Conservation (phyloP, 2,888 invertebrate species). For the Polydrusus pterygomalis region DNA sequence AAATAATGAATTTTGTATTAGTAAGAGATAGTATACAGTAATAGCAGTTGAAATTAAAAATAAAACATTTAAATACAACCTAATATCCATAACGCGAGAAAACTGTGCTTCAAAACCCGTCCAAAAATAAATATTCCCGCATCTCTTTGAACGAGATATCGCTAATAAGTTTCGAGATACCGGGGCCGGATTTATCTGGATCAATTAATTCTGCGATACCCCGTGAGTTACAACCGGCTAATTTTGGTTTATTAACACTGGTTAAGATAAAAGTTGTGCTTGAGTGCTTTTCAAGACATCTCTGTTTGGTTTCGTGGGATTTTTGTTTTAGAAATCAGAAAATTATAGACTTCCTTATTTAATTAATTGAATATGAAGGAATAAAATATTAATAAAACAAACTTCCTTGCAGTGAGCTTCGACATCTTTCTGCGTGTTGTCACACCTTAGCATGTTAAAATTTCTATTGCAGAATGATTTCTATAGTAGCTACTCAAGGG, state of each 20-base stretch:
- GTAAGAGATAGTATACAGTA: no score
- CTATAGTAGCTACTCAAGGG: no score
- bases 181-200: slow-evolving; percentile 65
- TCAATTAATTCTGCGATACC: slow-evolving; percentile 68
- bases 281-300: slow-evolving; percentile 51
- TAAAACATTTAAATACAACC: no score
- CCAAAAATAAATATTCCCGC: slow-evolving; percentile 33
- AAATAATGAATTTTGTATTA: no score
- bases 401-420: no score
- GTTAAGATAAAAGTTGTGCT: slow-evolving; percentile 48
- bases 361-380: background rate
- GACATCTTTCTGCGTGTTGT: no score
- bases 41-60: no score
- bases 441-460: no score
- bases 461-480: no score
- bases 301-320: slow-evolving; percentile 21
- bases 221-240: slow-evolving; percentile 63
- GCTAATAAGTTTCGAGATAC: slow-evolving; percentile 68
- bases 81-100: background rate
- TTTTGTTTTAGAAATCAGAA: slow-evolving; percentile 17
- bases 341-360: background rate
- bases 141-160: slow-evolving; percentile 62
- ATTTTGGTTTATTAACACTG: slow-evolving; percentile 65
- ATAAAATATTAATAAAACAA: no score
- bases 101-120: background rate